Conservation (phyloP, 2,888 invertebrate genomes). For the Campoplex nolae region DNA sequence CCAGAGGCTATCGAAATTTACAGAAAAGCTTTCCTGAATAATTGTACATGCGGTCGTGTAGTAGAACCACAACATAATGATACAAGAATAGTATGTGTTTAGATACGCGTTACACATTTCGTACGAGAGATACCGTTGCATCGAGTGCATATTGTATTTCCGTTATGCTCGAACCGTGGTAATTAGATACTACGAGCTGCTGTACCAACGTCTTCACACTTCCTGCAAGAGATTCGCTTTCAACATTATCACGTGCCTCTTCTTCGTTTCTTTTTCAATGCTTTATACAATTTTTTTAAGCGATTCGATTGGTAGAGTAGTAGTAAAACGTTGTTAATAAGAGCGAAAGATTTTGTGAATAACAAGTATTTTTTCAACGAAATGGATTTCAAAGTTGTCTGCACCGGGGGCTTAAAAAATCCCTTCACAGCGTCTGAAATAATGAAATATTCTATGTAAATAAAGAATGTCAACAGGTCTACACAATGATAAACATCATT, state of each 20-base stretch:
- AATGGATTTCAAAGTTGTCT: no score
- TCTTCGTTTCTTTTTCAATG: conserved; percentile 34
- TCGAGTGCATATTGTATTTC: conserved; percentile 61
- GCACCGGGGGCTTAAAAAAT: not conserved
- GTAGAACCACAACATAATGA: not conserved
- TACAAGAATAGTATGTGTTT: conserved; percentile 29
- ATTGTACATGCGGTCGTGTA: not conserved
- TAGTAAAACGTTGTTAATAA: not conserved
- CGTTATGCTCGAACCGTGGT: conserved; percentile 62
- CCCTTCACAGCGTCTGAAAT: not conserved
- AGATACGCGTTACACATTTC: conserved; percentile 50
- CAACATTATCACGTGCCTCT: conserved; percentile 40
- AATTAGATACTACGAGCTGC: conserved; percentile 66
- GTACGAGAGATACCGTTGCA: conserved; percentile 65
- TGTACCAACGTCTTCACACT: conserved; percentile 55
- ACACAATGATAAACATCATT: not conserved
- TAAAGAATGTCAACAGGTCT: not conserved
- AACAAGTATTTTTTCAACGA: no score
- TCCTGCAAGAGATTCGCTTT: conserved; percentile 54
- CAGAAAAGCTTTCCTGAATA: not conserved
- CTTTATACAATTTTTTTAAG: not conserved
- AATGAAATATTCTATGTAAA: no score
- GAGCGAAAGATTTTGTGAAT: not conserved
- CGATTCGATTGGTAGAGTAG: not conserved
- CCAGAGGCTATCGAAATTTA: not conserved